These are phyloP conservation scores for Magallana gigas DNA, from an alignment of 1,140 invertebrate genomes.

Conservation along the genomic window DNA sequence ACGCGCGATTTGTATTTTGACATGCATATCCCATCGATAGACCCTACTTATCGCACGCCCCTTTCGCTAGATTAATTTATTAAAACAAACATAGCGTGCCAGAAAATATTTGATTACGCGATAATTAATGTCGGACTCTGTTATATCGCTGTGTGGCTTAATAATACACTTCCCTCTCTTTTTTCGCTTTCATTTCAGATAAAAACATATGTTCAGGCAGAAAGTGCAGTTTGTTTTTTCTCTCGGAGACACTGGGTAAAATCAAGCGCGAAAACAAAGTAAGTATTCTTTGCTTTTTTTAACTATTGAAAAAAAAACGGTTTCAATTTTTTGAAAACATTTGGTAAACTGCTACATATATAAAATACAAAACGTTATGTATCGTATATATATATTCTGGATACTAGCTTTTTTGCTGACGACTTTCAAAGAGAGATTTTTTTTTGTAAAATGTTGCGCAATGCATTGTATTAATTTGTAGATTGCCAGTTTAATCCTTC, in stretches of 20 bases:
- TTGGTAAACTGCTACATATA: too few relatives aligned
- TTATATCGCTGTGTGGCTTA: constrained; percentile 10
- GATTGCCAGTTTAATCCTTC: too few relatives aligned
- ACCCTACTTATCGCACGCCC: background rate
- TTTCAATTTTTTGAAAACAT: too few relatives aligned
- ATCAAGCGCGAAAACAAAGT: background rate
- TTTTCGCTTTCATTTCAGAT: constrained; percentile 5
- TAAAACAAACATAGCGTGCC: constrained; percentile 35
- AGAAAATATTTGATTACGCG: constrained; percentile 36
- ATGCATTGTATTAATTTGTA: too few relatives aligned
- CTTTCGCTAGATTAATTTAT: constrained; percentile 35
- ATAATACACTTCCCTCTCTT: background rate
- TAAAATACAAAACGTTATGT: too few relatives aligned
- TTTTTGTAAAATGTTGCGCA: too few relatives aligned
- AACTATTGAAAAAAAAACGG: too few relatives aligned
- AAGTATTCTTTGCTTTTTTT: background rate
- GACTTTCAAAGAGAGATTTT: too few relatives aligned
- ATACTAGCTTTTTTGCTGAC: too few relatives aligned
- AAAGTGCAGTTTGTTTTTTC: background rate
- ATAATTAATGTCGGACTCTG: constrained; percentile 15
- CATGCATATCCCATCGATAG: constrained; percentile 2
- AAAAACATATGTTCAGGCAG: constrained; percentile 3
- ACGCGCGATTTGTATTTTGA: background rate
- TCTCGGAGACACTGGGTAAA: background rate
- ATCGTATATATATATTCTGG: too few relatives aligned